Percentiles rank a stretch among this genome's conserved stretches.
These are phyloP conservation scores for Trididemnum clinides DNA, from an alignment of 23 tunicate genomes.

Conservation along the genomic window DNA sequence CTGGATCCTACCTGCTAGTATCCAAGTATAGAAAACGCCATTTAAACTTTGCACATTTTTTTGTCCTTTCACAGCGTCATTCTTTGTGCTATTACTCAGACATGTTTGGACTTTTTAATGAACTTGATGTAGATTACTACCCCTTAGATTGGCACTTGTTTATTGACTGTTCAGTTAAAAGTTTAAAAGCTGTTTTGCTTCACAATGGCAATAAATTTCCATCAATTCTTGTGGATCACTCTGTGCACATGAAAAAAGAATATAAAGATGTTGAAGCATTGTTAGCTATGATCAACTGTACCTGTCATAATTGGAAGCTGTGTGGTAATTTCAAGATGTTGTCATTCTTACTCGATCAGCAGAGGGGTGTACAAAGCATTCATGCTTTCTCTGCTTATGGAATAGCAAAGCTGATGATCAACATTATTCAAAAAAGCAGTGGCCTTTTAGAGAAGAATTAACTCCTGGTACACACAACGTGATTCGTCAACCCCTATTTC, in stretches of 20 bases:
- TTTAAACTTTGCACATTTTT: too few relatives aligned
- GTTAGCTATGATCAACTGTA: slow-evolving; percentile 15
- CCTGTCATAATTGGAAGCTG: slow-evolving; percentile 21
- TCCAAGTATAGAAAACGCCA: too few relatives aligned
- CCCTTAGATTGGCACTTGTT: slow-evolving; percentile 7
- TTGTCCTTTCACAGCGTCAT: slow-evolving; percentile 1
- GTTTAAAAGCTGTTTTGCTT: slow-evolving; percentile 6
- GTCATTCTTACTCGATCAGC: background rate
- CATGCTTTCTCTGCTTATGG: too few relatives aligned
- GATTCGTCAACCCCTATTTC: slow-evolving; percentile 25
- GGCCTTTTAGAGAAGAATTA: slow-evolving; percentile 31
- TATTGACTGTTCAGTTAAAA: slow-evolving; percentile 4
- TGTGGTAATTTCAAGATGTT: slow-evolving; percentile 31
- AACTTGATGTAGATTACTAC: slow-evolving; percentile 11
- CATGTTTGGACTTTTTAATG: slow-evolving; percentile 12
- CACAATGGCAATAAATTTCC: slow-evolving; percentile 23
- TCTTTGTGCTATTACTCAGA: slow-evolving; percentile 7
- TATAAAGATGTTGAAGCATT: slow-evolving; percentile 18
- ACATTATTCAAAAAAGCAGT: slow-evolving; percentile 15
- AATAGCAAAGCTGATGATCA: slow-evolving; percentile 16
- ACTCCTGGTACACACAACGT: slow-evolving; percentile 37
- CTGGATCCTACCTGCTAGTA: slow-evolving; percentile 31
- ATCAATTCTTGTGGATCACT: slow-evolving; percentile 28
- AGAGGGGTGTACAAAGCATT: slow-evolving; percentile 14
- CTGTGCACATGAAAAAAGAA: slow-evolving; percentile 26